Evolutionary conservation across 1,140 invertebrate species (phyloP), one percentile per base, ranked within the genome.

Genomic region (Drosophila yakuba): DNA sequence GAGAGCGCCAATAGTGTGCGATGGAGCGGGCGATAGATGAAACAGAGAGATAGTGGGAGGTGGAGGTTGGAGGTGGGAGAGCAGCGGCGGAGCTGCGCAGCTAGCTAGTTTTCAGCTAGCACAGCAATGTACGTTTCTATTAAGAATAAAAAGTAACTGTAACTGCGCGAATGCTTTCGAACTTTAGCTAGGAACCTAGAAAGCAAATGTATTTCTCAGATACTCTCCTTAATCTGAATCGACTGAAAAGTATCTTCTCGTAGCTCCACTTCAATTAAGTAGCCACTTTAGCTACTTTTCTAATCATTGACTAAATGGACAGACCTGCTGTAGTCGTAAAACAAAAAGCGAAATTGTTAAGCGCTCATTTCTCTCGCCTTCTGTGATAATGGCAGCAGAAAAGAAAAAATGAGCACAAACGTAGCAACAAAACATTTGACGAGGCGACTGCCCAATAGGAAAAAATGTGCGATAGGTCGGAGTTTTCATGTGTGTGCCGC

Each of bases 381-480:
- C 55, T 64, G 59, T 88, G 82, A 86, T 86, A 86, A 88, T 78
- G 39, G 28, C 45, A 45, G 44, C 15, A 28, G 12, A 67, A 39
- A 56, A 44, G 20, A 60, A 72, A 55, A 74, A 68, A 60, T 32
- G 32, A 78, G 38, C 43, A 35, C 51, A 66, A 55, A 62, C 63
- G 17, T 50, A 60, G 61, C 56, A 80, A 74, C 51, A 48, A 60
- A 68, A 59, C 59, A 74, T 47, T 62, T 66, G 64, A 83, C 76
- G 72, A 50, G 61, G 63, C 52, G 75, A 79, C 73, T 57, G 80
- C 63, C 80, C 83, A 88, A 88, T 88, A 78, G 78, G 67, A 88
- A 89, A 88, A 88, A 88, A 48, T 80, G 80, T 88, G 83, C 84
- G 83, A 88, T 88, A 88, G 84, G 84, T 88, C 84, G 84, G 84